These are phyloP conservation scores for Drosophila parabipectinata DNA, from an alignment of 1,140 invertebrate genomes.

Conservation along the genomic window DNA sequence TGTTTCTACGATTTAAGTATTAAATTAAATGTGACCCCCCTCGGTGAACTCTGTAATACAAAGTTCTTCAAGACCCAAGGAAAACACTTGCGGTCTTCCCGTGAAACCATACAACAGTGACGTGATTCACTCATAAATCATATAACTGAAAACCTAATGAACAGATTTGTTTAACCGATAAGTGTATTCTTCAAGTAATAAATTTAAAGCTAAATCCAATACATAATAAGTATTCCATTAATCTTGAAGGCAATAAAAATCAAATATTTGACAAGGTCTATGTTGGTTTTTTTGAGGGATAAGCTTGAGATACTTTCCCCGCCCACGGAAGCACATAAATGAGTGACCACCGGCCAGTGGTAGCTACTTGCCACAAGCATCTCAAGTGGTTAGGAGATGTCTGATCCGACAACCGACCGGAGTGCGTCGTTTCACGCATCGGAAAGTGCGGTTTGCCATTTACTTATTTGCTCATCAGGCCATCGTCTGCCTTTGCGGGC, in stretches of 20 bases:
- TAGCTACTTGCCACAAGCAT: constrained; percentile 21
- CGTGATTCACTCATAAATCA: not conserved
- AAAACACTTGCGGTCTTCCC: constrained; percentile 1
- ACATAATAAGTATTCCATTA: constrained; percentile 18
- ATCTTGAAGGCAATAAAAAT: constrained; percentile 18
- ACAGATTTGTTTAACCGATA: constrained; percentile 1
- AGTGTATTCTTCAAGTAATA: not conserved
- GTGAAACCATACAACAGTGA: not conserved
- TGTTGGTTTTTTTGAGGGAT: not conserved
- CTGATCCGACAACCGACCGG: constrained; percentile 16
- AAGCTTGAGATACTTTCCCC: constrained; percentile 7
- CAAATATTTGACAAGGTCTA: constrained; percentile 20
- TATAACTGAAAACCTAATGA: not conserved
- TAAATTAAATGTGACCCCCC: constrained; percentile 40
- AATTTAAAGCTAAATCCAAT: not conserved
- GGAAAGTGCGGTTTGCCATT: constrained; percentile 34
- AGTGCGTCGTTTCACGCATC: constrained; percentile 62
- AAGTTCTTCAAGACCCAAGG: not conserved
- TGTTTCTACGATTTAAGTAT: not conserved
- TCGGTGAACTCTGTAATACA: constrained; percentile 1
- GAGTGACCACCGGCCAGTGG: constrained; percentile 31
- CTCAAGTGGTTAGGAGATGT: constrained; percentile 33
- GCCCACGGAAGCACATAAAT: constrained; percentile 13
- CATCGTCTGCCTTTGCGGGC: constrained; percentile 22
- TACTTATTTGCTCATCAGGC: not conserved